phyloP scores from a whole-genome alignment of 2,113 vertebrate species.

The Psophia crepitans region DNA sequence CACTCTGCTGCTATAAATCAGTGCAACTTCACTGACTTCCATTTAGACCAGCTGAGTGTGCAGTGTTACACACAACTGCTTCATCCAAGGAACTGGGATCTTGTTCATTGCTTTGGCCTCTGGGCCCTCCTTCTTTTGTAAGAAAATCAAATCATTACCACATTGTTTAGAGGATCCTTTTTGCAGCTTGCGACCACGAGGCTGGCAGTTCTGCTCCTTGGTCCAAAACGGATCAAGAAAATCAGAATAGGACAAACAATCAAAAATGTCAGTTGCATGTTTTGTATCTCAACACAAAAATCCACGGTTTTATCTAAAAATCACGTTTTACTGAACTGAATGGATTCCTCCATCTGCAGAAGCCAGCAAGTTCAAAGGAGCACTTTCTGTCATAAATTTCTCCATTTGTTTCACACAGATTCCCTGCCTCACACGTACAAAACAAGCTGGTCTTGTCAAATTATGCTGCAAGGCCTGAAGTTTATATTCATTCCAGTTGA shows the following conservation, averaged over 20 bases:
- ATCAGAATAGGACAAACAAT: not conserved
- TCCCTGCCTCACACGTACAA: not conserved
- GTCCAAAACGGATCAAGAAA: not conserved
- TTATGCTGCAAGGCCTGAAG: not conserved
- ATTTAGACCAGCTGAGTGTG: not conserved
- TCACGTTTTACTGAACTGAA: not conserved
- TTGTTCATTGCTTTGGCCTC: constrained; percentile 39
- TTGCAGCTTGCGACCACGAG: not conserved
- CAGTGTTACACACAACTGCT: not conserved
- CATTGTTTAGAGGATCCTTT: not conserved
- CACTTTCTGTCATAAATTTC: not conserved
- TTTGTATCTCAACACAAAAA: not conserved
- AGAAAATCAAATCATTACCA: not conserved
- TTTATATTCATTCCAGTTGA: not conserved
- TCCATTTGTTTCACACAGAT: not conserved
- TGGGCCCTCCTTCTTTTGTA: not conserved
- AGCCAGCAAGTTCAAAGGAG: not conserved
- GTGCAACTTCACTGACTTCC: not conserved
- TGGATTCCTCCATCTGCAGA: not conserved
- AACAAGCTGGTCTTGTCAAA: not conserved
- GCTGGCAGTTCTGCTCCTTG: not conserved
- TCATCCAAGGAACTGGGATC: not conserved
- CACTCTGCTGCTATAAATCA: constrained; percentile 23
- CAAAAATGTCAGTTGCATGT: not conserved
- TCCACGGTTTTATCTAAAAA: not conserved